Evolutionary conservation across 2,888 invertebrate species (phyloP).

Genomic region (Mythimna lalbum): DNA sequence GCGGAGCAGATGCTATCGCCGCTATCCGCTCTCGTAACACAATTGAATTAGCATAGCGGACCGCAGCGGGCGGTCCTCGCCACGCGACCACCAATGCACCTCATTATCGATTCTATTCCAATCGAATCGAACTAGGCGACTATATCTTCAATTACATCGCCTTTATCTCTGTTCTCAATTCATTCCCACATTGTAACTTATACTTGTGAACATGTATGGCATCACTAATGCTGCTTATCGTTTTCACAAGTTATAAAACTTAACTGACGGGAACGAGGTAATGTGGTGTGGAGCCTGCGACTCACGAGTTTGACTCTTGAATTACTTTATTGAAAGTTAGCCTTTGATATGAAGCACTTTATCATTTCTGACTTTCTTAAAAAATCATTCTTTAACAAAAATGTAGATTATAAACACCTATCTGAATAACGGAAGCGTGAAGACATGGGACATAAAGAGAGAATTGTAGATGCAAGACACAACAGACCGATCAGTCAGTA

Average conservation of each 20-base stretch:
- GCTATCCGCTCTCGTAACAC: conserved; percentile 85
- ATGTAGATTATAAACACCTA: conserved; percentile 31
- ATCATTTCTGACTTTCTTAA: conserved; percentile 18
- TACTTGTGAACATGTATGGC: conserved; percentile 7
- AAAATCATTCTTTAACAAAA: not conserved
- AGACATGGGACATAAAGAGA: not conserved
- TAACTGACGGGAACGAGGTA: conserved; percentile 50
- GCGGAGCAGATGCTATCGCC: conserved; percentile 85
- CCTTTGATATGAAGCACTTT: conserved; percentile 9
- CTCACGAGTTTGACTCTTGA: conserved; percentile 18
- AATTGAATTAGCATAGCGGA: conserved; percentile 90
- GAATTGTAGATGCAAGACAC: not conserved
- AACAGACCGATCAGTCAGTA: conserved; percentile 5
- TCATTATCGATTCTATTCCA: conserved; percentile 71
- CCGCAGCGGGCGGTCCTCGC: conserved; percentile 87
- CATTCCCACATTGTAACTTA: conserved; percentile 33
- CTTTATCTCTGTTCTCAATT: conserved; percentile 37
- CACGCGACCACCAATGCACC: conserved; percentile 85
- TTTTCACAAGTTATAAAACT: conserved; percentile 49
- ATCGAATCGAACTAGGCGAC: conserved; percentile 59
- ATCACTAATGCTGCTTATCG: conserved; percentile 38
- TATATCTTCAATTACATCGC: conserved; percentile 56
- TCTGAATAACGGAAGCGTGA: conserved; percentile 23
- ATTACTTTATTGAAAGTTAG: conserved; percentile 41
- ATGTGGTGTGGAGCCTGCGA: conserved; percentile 26